Evolutionary conservation across 2,888 invertebrate species (phyloP).

Genomic region (Eupithecia insigniata): DNA sequence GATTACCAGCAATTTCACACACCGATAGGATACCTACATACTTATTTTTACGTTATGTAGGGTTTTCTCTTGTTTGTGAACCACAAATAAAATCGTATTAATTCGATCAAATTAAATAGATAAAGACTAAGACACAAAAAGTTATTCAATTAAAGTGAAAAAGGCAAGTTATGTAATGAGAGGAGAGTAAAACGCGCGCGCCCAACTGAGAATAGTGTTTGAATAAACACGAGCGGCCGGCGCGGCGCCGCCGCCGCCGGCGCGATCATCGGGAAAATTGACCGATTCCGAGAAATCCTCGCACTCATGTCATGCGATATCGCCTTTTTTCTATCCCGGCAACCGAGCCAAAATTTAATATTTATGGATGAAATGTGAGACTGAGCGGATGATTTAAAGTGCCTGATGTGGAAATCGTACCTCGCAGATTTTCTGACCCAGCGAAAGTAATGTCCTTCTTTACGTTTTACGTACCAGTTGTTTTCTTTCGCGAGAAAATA

Average conservation of each 20-base stretch:
- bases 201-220: slow-evolving; percentile 79
- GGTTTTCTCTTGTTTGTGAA: neutral
- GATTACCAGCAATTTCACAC: neutral
- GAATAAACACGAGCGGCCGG: slow-evolving; percentile 78
- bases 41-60: neutral
- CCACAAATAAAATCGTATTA: neutral
- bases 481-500: slow-evolving; percentile 76
- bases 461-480: slow-evolving; percentile 81
- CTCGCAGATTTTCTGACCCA: slow-evolving; percentile 83
- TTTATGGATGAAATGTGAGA: slow-evolving; percentile 83
- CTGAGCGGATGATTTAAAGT: slow-evolving; percentile 83
- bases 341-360: slow-evolving; percentile 81
- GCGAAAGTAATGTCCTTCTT: slow-evolving; percentile 80
- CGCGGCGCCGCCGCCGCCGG: slow-evolving; percentile 43
- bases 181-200: slow-evolving; percentile 61
- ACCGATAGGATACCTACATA: neutral
- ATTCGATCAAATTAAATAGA: neutral
- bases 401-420: slow-evolving; percentile 82
- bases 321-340: slow-evolving; percentile 76
- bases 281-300: slow-evolving; percentile 80
- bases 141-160: neutral
- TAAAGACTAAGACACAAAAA: neutral
- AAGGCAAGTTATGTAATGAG: slow-evolving; percentile 58
- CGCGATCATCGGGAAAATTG: slow-evolving; percentile 81
- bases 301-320: slow-evolving; percentile 77